A percentile compares a stretch with the other conserved stretches of the same genome.
phyloP scores from a whole-genome alignment of 1,140 invertebrate genomes.

The Hypsibius dujardini region DNA sequence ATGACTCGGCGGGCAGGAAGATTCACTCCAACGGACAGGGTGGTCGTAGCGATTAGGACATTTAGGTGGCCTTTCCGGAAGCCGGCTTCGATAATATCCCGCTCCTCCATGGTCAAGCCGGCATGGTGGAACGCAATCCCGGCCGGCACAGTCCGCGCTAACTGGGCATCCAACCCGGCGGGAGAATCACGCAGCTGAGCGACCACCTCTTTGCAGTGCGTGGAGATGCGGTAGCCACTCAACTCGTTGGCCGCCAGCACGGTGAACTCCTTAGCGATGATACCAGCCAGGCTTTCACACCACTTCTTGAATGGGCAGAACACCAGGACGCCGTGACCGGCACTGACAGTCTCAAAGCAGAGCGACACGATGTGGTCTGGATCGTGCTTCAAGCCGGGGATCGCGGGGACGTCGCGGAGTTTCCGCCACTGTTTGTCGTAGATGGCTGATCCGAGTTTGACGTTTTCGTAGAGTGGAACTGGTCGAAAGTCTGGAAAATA shows the following conservation, averaged over 20 bases:
- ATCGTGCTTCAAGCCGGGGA: slow-evolving; percentile 39
- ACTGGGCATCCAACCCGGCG: slow-evolving; percentile 57
- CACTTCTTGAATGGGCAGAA: slow-evolving; percentile 89
- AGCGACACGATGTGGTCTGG: slow-evolving; percentile 61
- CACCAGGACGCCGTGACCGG: slow-evolving; percentile 66
- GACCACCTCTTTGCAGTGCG: slow-evolving; percentile 44
- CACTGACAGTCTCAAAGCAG: slow-evolving; percentile 67
- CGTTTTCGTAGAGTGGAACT: slow-evolving; percentile 21
- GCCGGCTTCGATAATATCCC: slow-evolving; percentile 77
- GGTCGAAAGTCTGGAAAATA: slow-evolving; percentile 23
- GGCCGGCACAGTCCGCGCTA: slow-evolving; percentile 60
- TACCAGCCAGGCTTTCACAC: slow-evolving; percentile 74
- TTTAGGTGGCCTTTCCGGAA: slow-evolving; percentile 54
- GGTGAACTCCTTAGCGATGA: slow-evolving; percentile 56
- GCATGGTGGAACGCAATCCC: slow-evolving; percentile 93
- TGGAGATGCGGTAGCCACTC: slow-evolving; percentile 19
- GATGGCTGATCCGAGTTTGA: slow-evolving; percentile 19
- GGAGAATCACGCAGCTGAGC: slow-evolving; percentile 66
- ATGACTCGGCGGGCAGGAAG: slow-evolving; percentile 82
- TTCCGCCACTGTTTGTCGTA: slow-evolving; percentile 6
- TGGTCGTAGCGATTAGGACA: slow-evolving; percentile 85
- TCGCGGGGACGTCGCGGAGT: neutral
- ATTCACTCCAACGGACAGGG: slow-evolving; percentile 87
- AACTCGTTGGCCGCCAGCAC: slow-evolving; percentile 42
- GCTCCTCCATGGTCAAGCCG: slow-evolving; percentile 56